Evolutionary conservation across 1,140 invertebrate genomes (phyloP).

Genomic region (Limonius californicus): DNA sequence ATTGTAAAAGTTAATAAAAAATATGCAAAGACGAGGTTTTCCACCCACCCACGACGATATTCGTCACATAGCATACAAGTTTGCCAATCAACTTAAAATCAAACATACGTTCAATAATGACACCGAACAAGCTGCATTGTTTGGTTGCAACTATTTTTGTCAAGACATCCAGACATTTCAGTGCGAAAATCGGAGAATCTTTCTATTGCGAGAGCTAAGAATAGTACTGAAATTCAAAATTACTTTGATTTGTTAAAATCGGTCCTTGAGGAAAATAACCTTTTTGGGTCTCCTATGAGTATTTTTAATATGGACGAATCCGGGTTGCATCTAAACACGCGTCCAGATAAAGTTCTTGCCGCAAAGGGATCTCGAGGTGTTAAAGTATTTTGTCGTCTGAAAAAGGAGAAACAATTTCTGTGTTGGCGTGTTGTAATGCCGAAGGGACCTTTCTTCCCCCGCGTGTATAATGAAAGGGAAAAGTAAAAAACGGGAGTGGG

Average conservation of each 20-base stretch:
- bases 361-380: background rate
- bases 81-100: too few relatives aligned
- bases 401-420: background rate
- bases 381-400: background rate
- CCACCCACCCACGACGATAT: too few relatives aligned
- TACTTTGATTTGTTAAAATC: background rate
- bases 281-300: background rate
- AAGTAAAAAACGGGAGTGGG: background rate
- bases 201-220: too few relatives aligned
- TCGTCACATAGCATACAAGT: too few relatives aligned
- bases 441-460: background rate
- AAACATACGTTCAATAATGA: too few relatives aligned
- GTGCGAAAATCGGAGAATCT: too few relatives aligned
- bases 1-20: too few relatives aligned
- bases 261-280: background rate
- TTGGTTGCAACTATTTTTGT: too few relatives aligned
- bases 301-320: slow-evolving; percentile 6
- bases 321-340: background rate
- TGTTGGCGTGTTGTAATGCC: background rate
- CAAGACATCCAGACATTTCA: too few relatives aligned
- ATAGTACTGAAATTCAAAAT: too few relatives aligned
- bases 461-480: background rate
- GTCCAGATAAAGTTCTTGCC: background rate
- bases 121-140: too few relatives aligned
- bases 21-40: too few relatives aligned